A percentile compares a stretch with the other conserved stretches of the same genome.
phyloP scores from a whole-genome alignment of 23 tunicate species.

The Trididemnum clinides region DNA sequence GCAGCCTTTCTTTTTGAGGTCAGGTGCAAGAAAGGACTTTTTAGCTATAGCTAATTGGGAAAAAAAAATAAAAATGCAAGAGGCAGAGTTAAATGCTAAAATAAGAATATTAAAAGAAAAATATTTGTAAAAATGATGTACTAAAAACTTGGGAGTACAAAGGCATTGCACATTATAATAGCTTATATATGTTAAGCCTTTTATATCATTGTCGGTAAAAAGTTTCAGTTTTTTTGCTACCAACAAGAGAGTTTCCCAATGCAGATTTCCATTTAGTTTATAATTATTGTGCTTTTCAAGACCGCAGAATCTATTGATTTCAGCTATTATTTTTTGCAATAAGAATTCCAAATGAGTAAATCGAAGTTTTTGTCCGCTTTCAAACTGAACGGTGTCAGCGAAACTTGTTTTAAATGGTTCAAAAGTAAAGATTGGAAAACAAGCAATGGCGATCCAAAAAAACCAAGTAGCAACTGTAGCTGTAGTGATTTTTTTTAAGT shows the following conservation, averaged over 20 bases:
- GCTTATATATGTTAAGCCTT: neutral
- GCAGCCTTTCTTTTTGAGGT: neutral
- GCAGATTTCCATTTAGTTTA: neutral
- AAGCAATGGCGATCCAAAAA: neutral
- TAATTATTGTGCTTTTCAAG: neutral
- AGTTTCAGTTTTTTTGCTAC: neutral
- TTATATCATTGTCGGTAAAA: neutral
- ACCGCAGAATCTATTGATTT: constrained; percentile 6
- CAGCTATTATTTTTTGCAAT: neutral
- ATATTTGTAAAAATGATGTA: neutral
- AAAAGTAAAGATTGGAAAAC: neutral
- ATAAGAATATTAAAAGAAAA: neutral
- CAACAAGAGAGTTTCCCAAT: neutral
- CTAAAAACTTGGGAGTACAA: constrained; percentile 1
- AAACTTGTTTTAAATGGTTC: constrained; percentile 18
- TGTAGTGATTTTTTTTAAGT: neutral
- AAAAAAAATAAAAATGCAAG: constrained; percentile 1
- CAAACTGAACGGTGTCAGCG: neutral
- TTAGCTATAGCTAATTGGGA: constrained; percentile 1
- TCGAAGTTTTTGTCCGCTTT: neutral
- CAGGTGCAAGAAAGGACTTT: neutral
- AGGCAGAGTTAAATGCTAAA: neutral
- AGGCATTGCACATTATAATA: neutral
- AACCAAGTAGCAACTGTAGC: neutral
- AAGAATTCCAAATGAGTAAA: neutral